Base-by-base conservation (phyloP, 2,888 invertebrate genomes). In the Mimas tiliae region DNA sequence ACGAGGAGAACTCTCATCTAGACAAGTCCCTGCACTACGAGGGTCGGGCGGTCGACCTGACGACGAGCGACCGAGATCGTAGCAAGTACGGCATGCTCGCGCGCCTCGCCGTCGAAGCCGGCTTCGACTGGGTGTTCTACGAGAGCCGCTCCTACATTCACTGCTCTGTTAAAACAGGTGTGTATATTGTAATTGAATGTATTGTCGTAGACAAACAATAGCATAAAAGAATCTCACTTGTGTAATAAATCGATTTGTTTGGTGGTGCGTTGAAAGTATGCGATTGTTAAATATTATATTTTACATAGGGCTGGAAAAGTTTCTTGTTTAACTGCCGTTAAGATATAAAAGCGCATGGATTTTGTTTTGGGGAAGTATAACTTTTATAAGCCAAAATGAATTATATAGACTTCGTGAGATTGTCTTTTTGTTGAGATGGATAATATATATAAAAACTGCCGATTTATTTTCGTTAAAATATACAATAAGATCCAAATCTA, bases 61-160 rank as follows among this genome's bases (percentile, higher is more conserved):
- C 98, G 72, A 99, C 99, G 77, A 97, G 97, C 75, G 99, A 99
- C 94, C 95, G 97, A 66, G 98, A 99, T 92, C 95, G 97, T 69
- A 95, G 97, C 88, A 99, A 99, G 94, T 97, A 98, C 91, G 99
- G 99, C 74, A 98, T 99, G 98, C 94, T 99, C 82, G 99, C 99
- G 58, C 94, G 99, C 69, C 95, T 99, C 67, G 99, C 99, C 0
- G 98, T 98, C 69, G 98, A 99, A 89, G 98, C 99, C 34, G 99
- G 99, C 81, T 99, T 99, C 95, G 99, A 99, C 94, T 99, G 98
- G 98, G 99, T 99, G 71, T 98, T 97, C 94, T 99, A 98, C 88
- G 98, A 98, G 91, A 97, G 98, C 86, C 95, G 98, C 75, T 96
- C 97, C 16, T 98, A 99, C 89, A 98, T 99, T 81, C 99, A 99